phyloP scores from a whole-genome alignment of 2,797 vertebrate species.

The Crenichthys baileyi region DNA sequence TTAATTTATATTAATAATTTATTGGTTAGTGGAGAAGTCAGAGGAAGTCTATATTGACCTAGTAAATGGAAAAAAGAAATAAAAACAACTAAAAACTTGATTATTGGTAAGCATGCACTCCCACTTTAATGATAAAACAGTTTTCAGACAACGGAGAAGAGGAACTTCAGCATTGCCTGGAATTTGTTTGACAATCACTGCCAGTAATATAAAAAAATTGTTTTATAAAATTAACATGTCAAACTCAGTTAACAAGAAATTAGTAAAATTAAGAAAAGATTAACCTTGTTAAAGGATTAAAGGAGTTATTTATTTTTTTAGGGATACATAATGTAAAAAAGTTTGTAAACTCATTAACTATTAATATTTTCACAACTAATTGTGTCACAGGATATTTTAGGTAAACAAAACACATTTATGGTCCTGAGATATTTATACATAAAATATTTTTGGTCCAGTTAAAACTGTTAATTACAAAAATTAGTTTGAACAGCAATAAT shows the following conservation, averaged over 20 bases:
- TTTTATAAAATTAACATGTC: background rate
- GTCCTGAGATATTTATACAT: background rate
- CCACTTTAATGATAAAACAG: background rate
- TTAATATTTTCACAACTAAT: background rate
- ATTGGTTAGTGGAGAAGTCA: background rate
- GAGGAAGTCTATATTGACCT: background rate
- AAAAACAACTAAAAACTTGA: background rate
- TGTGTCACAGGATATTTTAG: background rate
- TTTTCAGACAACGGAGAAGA: background rate
- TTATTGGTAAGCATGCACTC: too few relatives aligned
- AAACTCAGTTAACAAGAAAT: background rate
- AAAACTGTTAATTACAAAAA: background rate
- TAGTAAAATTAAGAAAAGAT: background rate
- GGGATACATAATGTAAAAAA: background rate
- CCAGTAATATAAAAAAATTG: too few relatives aligned
- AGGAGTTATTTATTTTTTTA: background rate
- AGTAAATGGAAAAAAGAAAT: background rate
- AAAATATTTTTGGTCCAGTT: background rate
- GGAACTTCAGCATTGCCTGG: background rate
- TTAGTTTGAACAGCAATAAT: background rate
- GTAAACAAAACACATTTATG: background rate
- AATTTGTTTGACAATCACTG: background rate
- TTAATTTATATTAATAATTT: background rate
- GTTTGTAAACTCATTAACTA: background rate
- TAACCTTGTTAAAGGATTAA: background rate